phyloP scores from a whole-genome alignment of 2,113 vertebrate genomes.

The Rhea pennata region DNA sequence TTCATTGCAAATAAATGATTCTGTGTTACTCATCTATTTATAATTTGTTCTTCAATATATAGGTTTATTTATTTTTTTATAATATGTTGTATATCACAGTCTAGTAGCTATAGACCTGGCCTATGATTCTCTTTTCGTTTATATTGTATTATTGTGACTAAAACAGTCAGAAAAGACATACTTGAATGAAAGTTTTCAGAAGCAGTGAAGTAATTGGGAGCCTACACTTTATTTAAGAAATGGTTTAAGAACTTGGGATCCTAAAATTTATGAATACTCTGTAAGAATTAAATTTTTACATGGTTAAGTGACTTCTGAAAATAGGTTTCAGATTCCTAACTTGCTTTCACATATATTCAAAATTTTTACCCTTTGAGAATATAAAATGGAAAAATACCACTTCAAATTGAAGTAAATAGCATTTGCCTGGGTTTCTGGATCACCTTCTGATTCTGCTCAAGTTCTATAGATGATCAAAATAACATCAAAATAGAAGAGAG shows the following conservation, averaged over 20 bases:
- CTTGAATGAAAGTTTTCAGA: neutral
- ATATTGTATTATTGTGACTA: neutral
- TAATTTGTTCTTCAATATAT: neutral
- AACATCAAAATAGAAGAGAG: neutral
- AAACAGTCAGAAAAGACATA: neutral
- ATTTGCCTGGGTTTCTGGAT: neutral
- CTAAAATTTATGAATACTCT: neutral
- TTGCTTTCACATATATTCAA: neutral
- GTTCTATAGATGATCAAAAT: neutral
- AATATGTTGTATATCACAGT: neutral
- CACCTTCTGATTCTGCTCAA: neutral
- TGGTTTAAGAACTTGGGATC: neutral
- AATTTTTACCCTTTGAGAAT: neutral
- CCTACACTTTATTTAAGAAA: neutral
- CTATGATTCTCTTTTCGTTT: neutral
- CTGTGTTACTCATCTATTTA: neutral
- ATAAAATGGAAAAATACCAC: neutral
- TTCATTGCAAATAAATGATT: neutral
- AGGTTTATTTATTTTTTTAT: neutral
- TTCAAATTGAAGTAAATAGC: neutral
- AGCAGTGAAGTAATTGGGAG: neutral
- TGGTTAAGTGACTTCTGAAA: neutral
- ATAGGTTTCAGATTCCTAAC: neutral
- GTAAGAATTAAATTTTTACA: neutral
- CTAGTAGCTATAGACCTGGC: neutral